Percentiles rank a stretch among this genome's conserved stretches.
Conservation (phyloP, 2,113 vertebrate species). For the Microcebus murinus region DNA sequence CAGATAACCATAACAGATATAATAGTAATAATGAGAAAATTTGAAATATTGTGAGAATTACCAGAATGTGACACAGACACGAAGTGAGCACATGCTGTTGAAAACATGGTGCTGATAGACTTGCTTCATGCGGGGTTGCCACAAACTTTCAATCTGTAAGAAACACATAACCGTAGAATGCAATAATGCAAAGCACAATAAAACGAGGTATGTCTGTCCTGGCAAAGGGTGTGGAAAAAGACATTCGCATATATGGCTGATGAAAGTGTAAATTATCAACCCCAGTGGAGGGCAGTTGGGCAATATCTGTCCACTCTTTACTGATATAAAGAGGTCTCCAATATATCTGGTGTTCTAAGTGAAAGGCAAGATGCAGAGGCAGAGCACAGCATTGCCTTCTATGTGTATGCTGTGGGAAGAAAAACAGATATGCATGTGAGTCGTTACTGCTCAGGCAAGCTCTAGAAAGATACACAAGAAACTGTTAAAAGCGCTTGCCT, state of each 20-base stretch:
- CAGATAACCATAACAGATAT: too few relatives aligned
- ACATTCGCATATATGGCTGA: not conserved
- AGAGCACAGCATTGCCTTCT: not conserved
- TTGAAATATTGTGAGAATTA: not conserved
- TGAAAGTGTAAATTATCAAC: not conserved
- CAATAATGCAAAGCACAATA: not conserved
- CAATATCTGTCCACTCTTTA: not conserved
- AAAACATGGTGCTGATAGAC: not conserved
- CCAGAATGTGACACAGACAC: not conserved
- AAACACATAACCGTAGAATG: not conserved
- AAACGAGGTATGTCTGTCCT: not conserved
- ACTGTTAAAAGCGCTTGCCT: not conserved
- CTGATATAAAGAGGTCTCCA: not conserved
- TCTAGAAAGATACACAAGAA: slow-evolving; percentile 1
- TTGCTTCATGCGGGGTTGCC: not conserved
- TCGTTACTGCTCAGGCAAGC: not conserved
- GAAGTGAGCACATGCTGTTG: not conserved
- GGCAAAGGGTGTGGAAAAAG: not conserved
- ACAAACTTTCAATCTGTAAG: not conserved
- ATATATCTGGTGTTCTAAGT: not conserved
- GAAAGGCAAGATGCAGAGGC: slow-evolving; percentile 22
- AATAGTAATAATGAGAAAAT: too few relatives aligned
- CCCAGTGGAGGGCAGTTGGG: not conserved
- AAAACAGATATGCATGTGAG: not conserved
- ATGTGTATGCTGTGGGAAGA: not conserved